These are phyloP conservation scores for Leptinotarsa rubiginosa DNA, from an alignment of 2,888 invertebrate genomes.

Conservation along the genomic window DNA sequence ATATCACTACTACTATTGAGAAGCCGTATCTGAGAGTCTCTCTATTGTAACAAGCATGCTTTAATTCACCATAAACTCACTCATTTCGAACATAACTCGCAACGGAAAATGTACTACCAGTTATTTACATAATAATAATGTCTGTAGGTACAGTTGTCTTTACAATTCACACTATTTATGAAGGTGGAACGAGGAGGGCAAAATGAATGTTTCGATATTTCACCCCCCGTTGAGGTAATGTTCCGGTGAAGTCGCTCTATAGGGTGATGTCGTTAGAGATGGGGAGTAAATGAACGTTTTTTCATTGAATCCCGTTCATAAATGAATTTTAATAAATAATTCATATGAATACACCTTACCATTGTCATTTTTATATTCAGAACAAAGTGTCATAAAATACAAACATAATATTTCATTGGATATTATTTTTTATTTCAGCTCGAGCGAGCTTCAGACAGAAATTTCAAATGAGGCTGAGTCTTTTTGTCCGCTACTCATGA, in stretches of 20 bases:
- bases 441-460: too few species aligned
- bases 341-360: too few species aligned
- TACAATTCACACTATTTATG: constrained; percentile 26
- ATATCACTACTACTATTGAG: constrained; percentile 18
- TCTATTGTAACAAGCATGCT: constrained; percentile 19
- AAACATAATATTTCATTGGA: too few species aligned
- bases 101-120: constrained; percentile 23
- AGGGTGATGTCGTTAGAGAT: constrained; percentile 5
- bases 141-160: constrained; percentile 26
- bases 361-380: too few species aligned
- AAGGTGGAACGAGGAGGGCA: constrained; percentile 5
- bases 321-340: background rate
- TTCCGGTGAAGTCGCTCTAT: constrained; percentile 8
- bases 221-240: constrained; percentile 10
- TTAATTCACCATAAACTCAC: constrained; percentile 18
- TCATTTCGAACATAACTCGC: constrained; percentile 13
- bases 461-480: too few species aligned
- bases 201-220: constrained; percentile 5
- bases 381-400: too few species aligned
- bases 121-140: constrained; percentile 29
- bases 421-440: too few species aligned
- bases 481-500: too few species aligned
- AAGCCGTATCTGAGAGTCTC: constrained; percentile 9
- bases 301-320: background rate
- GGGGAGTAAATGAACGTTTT: background rate